Evolutionary conservation across 2,113 vertebrate genomes (phyloP).

Genomic region (Delphinus delphis): DNA sequence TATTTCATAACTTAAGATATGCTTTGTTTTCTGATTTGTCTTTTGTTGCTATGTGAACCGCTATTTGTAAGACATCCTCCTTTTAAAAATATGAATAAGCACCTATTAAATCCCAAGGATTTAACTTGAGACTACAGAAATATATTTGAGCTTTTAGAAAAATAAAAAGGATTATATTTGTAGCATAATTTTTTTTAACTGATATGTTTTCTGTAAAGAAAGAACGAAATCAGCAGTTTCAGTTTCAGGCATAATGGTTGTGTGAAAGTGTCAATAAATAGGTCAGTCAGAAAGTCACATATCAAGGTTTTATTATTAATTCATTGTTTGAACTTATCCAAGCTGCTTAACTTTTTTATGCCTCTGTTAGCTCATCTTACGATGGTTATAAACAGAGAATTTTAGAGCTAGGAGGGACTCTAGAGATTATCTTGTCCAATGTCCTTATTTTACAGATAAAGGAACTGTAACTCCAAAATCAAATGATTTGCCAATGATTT

Average conservation of each 20-base stretch:
- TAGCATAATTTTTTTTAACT: background rate
- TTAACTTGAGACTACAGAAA: background rate
- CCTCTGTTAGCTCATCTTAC: background rate
- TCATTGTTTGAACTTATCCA: background rate
- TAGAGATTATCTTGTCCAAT: background rate
- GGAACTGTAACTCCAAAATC: conserved; percentile 6
- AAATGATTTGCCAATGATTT: background rate
- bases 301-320: background rate
- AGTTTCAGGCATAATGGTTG: background rate
- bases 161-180: background rate
- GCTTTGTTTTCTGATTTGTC: background rate
- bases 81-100: background rate
- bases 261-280: background rate
- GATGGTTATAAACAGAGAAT: background rate
- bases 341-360: background rate
- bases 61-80: background rate
- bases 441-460: conserved; percentile 16
- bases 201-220: background rate
- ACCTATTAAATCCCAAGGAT: background rate
- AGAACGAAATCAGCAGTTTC: conserved; percentile 4
- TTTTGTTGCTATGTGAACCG: background rate
- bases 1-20: background rate
- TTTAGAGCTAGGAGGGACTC: background rate
- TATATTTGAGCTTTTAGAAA: conserved; percentile 14
- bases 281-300: background rate